Evolutionary conservation across 2,113 vertebrate genomes (phyloP), one percentile per base, ranked within the genome.

Genomic region (Leucosticte australis): DNA sequence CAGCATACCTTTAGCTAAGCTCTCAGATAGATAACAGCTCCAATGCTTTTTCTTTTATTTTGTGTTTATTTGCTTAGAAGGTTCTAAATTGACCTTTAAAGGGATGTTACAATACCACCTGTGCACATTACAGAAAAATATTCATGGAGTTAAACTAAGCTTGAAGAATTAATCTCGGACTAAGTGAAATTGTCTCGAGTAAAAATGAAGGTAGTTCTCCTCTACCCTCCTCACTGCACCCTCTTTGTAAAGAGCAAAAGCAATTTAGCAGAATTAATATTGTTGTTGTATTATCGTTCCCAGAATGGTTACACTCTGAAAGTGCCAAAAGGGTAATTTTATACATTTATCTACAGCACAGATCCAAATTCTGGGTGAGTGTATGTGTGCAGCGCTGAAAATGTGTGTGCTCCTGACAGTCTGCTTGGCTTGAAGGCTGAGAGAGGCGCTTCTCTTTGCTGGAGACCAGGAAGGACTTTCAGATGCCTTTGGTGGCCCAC

Each of bases 1-100:
- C 28, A 86, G 73, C 82, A 78, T 94, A 96, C 95, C 93, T 97
- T 96, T 81, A 80, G 78, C 70, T 88, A 65, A 91, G 47, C 64
- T 77, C 59, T 59, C 84, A 71, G 67, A 73, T 6, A 95, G 82
- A 87, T 87, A 93, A 59, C 79, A 59, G 56, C 47, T 74, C 60
- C 82, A 93, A 22, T n/a, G 42, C 67, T 46, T 94, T 92, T 69
- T 27, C 57, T 64, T 95, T 91, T 94, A 83, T 79, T 91, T 93
- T 0, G 10, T 88, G 82, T 90, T 97, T 95, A 84, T 91, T 92
- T 95, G 63, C 79, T 74, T 83, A 56, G 64, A 88, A 67, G 35
- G 44, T 41, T 92, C 75, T 88, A 90, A 92, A 95, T 22, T 87
- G 69, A 81, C 37, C 50, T 92, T 85, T 90, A 52, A 49, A 89